phyloP scores from a whole-genome alignment of 2,797 vertebrate species.

The Ateles fusciceps region DNA sequence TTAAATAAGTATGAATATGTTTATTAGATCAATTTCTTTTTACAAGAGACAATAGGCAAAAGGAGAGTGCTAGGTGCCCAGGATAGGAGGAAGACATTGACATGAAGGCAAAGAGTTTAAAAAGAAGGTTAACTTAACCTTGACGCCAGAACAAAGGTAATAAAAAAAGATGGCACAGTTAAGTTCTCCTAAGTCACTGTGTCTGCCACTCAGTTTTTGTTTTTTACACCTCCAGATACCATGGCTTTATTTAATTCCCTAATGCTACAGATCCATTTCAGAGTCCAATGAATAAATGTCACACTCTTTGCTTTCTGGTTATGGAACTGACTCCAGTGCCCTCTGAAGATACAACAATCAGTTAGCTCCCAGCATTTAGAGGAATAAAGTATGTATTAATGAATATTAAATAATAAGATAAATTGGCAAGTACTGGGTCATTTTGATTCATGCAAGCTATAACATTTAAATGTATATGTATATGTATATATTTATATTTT shows the following conservation, averaged over 20 bases:
- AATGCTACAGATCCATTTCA: constrained; percentile 69
- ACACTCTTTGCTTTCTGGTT: constrained; percentile 69
- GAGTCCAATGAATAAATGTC: constrained; percentile 74
- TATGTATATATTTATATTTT: constrained; percentile 66
- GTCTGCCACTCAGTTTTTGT: constrained; percentile 36
- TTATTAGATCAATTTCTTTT: constrained; percentile 51
- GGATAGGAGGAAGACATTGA: neutral
- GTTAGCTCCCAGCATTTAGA: constrained; percentile 57
- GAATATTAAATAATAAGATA: constrained; percentile 74
- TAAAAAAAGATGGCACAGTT: neutral
- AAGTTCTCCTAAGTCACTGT: neutral
- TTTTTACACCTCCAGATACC: constrained; percentile 53
- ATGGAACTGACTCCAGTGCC: constrained; percentile 55
- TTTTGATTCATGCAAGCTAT: constrained; percentile 68
- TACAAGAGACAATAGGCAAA: neutral
- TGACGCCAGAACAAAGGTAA: constrained; percentile 4
- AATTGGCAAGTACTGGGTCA: constrained; percentile 49
- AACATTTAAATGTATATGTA: constrained; percentile 53
- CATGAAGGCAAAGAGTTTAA: neutral
- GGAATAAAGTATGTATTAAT: constrained; percentile 72
- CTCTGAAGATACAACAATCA: constrained; percentile 67
- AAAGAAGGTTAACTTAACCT: constrained; percentile 25
- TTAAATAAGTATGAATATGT: constrained; percentile 52
- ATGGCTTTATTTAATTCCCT: constrained; percentile 59
- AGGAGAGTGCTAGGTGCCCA: neutral